These are phyloP conservation scores for Lepus townsendii DNA, from an alignment of 2,797 vertebrate genomes.

Conservation along the genomic window DNA sequence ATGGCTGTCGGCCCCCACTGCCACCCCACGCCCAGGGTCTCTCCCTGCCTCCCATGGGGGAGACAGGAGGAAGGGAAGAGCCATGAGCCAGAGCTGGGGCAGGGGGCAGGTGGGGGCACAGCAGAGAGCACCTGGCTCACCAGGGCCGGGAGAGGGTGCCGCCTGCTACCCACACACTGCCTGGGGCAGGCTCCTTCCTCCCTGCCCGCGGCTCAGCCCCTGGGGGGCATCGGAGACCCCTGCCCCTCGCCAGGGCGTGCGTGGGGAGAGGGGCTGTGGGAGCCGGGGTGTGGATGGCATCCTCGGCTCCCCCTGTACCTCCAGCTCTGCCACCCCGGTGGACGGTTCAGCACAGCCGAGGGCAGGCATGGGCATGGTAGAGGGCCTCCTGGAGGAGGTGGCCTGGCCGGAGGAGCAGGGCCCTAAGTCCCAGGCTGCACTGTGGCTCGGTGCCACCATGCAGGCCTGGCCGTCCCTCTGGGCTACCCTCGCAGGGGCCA, in stretches of 20 bases:
- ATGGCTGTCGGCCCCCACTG: background rate
- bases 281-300: too few relatives aligned
- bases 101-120: too few relatives aligned
- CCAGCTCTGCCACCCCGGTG: background rate
- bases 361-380: background rate
- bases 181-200: background rate
- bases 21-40: too few relatives aligned
- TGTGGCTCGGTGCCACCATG: background rate
- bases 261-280: background rate
- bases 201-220: background rate
- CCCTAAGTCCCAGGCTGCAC: background rate
- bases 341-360: background rate
- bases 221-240: background rate
- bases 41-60: background rate
- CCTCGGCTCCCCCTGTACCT: too few relatives aligned
- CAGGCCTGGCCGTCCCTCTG: background rate
- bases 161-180: too few relatives aligned
- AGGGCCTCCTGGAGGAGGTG: slow-evolving; percentile 54
- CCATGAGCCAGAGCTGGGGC: too few relatives aligned
- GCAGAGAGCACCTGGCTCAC: background rate
- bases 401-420: background rate
- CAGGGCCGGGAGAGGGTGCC: background rate
- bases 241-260: background rate
- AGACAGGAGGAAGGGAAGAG: too few relatives aligned
- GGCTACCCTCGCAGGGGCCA: background rate